Conservation (phyloP, 2,113 vertebrate genomes). For the Benitochromis conjunctus region DNA sequence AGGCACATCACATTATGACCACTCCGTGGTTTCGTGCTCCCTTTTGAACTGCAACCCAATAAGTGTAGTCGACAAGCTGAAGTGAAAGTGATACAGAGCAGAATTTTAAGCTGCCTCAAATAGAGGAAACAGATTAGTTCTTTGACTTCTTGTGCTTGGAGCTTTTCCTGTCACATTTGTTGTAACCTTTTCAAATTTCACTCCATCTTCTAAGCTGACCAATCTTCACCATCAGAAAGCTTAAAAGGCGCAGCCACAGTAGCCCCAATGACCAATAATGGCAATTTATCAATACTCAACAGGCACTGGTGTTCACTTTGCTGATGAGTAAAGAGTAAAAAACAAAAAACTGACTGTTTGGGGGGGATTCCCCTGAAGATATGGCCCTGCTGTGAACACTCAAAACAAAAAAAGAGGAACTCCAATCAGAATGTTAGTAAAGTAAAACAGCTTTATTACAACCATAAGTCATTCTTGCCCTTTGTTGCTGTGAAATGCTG, state of each 20-base stretch:
- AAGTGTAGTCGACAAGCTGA: not conserved
- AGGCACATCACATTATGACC: not conserved
- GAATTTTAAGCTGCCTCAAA: not conserved
- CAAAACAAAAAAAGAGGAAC: conserved; percentile 58
- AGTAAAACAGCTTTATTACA: not conserved
- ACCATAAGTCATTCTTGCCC: not conserved
- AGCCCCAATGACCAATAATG: not conserved
- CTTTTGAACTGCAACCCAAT: not conserved
- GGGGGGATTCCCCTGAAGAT: conserved; percentile 48
- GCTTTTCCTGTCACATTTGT: not conserved
- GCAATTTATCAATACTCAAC: not conserved
- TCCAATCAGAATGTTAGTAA: not conserved
- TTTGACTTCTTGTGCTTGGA: not conserved
- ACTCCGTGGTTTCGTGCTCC: conserved; percentile 11
- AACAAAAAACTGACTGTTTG: conserved; percentile 9
- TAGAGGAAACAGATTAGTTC: not conserved
- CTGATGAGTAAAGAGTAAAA: not conserved
- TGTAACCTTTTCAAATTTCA: not conserved
- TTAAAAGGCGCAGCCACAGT: not conserved
- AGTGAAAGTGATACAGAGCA: conserved; percentile 2
- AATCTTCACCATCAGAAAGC: not conserved
- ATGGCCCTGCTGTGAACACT: not conserved
- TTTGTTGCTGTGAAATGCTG: not conserved
- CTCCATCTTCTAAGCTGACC: not conserved
- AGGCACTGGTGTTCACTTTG: not conserved